Evolutionary conservation across 2,888 invertebrate genomes (phyloP).

Genomic region (Cosmia pyralina): DNA sequence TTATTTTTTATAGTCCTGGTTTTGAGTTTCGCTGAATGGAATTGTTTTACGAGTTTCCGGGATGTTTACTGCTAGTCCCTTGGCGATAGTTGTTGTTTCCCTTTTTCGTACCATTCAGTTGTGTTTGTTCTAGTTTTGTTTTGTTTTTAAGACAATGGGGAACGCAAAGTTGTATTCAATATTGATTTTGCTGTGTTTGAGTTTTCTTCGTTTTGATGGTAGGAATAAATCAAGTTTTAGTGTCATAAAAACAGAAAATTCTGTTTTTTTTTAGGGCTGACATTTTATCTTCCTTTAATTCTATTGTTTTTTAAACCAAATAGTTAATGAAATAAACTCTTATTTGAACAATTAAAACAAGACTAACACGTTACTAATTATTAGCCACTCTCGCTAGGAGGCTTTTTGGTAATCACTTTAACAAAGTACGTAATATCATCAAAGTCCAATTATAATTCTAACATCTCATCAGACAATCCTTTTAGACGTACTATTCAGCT

Average conservation of each 20-base stretch:
- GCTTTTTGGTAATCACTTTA: background rate
- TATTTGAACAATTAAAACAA: too few species aligned
- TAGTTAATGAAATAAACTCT: too few species aligned
- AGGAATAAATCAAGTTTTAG: background rate
- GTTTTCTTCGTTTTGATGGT: background rate
- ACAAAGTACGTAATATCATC: background rate
- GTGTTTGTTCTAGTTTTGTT: slow-evolving; percentile 24
- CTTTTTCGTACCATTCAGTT: slow-evolving; percentile 16
- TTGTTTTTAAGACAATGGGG: slow-evolving; percentile 9
- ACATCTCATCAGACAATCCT: background rate
- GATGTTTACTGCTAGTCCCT: slow-evolving; percentile 55
- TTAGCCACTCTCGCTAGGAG: too few species aligned
- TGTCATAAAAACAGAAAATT: background rate
- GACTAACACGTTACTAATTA: too few species aligned
- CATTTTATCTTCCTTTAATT: too few species aligned
- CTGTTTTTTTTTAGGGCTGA: too few species aligned
- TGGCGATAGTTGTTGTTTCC: slow-evolving; percentile 45
- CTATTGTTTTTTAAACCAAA: too few species aligned
- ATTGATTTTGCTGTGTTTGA: slow-evolving; percentile 27
- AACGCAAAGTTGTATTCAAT: slow-evolving; percentile 31
- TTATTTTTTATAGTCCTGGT: slow-evolving; percentile 55
- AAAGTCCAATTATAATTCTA: background rate
- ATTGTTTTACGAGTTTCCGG: slow-evolving; percentile 59
- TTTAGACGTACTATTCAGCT: background rate
- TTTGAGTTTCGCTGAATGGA: slow-evolving; percentile 49